These are phyloP conservation scores for Drosophila conformis DNA, from an alignment of 2,888 invertebrate genomes.

Conservation along the genomic window DNA sequence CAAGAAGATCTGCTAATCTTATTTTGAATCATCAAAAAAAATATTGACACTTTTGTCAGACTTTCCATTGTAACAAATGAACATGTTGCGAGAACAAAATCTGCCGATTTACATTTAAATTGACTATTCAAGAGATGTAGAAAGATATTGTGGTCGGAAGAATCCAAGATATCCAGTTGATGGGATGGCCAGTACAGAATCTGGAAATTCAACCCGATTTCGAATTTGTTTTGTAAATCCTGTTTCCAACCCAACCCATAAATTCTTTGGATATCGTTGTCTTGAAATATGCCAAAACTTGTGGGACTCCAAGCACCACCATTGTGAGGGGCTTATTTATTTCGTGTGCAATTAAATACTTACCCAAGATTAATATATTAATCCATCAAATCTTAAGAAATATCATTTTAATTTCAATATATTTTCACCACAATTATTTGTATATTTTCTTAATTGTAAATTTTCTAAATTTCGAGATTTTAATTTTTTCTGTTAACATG, in stretches of 20 bases:
- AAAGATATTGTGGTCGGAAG: not conserved
- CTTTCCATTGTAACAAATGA: not conserved
- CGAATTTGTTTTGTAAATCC: not conserved
- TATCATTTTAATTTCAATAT: not conserved
- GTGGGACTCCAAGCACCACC: too few relatives aligned
- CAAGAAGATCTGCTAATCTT: not conserved
- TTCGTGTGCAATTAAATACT: too few relatives aligned
- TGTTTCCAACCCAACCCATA: not conserved
- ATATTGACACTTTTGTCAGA: not conserved
- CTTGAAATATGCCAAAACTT: too few relatives aligned
- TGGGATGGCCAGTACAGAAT: not conserved
- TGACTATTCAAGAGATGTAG: not conserved
- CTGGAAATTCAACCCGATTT: not conserved
- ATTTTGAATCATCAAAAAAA: not conserved
- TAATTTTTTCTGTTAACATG: not conserved
- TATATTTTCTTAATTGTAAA: not conserved
- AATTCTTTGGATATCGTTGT: not conserved
- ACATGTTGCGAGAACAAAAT: not conserved
- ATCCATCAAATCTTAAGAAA: not conserved
- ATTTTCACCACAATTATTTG: not conserved
- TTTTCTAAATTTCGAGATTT: not conserved
- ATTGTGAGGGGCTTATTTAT: too few relatives aligned
- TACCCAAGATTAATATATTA: not conserved
- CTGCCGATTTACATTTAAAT: not conserved
- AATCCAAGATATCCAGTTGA: not conserved